Evolutionary conservation across 2,113 vertebrate species (phyloP).

Genomic region (Chionis minor): DNA sequence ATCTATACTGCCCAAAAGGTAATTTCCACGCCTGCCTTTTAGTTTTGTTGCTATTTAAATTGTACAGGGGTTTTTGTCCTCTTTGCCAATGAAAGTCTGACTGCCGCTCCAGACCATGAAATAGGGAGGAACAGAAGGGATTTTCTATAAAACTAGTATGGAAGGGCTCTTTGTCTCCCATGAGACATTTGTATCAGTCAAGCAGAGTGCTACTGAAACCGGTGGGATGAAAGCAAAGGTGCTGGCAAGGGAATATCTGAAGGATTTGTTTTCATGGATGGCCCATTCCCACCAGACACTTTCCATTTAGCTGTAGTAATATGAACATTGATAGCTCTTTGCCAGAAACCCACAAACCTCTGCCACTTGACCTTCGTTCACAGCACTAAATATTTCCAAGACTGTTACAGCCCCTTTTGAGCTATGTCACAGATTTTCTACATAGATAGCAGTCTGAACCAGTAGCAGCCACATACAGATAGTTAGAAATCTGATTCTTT

Average conservation of each 20-base stretch:
- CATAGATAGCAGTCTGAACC: background rate
- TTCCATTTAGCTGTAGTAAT: background rate
- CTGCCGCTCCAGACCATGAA: background rate
- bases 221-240: background rate
- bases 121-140: background rate
- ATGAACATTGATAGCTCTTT: background rate
- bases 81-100: background rate
- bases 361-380: slow-evolving; percentile 13
- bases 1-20: background rate
- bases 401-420: background rate
- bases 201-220: background rate
- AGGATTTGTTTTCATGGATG: background rate
- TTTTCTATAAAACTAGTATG: background rate
- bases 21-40: background rate
- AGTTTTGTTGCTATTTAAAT: background rate
- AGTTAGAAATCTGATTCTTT: background rate
- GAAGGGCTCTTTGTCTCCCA: background rate
- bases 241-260: background rate
- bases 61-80: background rate
- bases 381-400: background rate
- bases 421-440: background rate
- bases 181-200: background rate
- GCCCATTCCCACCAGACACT: background rate
- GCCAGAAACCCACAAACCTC: background rate
- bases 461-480: background rate